Evolutionary conservation across 1,140 invertebrate genomes (phyloP), one percentile per base, ranked within the genome.

Genomic region (Danaus plexippus): DNA sequence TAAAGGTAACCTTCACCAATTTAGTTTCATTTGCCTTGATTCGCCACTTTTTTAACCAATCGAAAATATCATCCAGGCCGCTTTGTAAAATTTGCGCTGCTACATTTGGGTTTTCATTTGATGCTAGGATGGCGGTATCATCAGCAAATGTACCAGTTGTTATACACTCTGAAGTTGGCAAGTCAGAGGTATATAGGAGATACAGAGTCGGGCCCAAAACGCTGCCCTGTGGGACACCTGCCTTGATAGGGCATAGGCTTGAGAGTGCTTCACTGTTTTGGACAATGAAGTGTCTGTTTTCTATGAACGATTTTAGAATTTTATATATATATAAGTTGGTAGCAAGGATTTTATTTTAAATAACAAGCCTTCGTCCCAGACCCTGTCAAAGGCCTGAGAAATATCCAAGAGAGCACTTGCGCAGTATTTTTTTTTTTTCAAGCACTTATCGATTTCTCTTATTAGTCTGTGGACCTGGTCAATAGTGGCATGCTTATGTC

Each of bases 121-220:
- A 32, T 15, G 62, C 41, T 12, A 72, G 45, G 9, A 64, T 54
- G 9, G 70, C 70, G 6, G 67, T 72, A 52, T 69, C 69, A 47
- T 67, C 64, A 12, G 67, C 61, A 61, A 67, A 72, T 0, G 59
- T 69, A n/a, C 47, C 61, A n/a, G n/a, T n/a, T n/a, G n/a, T n/a
- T n/a, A n/a, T n/a, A n/a, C n/a, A n/a, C n/a, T n/a, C 15, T 47
- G 54, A n/a, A n/a, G n/a, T n/a, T n/a, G n/a, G n/a, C n/a, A n/a
- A n/a, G n/a, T n/a, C n/a, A n/a, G n/a, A n/a, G 1, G 66, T 66
- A 46, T 57, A 71, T 9, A 71, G 44, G 11, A 68, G 43, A 43
- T 71, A 71, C 3, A 71, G 51, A 9, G 59, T 41, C 2, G 65
- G 65, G 1, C 66, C 63, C 11, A 71, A 41, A 8, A 69, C 57